Conservation (phyloP, 1,140 invertebrate species). For the Lasaia peninsularis region DNA sequence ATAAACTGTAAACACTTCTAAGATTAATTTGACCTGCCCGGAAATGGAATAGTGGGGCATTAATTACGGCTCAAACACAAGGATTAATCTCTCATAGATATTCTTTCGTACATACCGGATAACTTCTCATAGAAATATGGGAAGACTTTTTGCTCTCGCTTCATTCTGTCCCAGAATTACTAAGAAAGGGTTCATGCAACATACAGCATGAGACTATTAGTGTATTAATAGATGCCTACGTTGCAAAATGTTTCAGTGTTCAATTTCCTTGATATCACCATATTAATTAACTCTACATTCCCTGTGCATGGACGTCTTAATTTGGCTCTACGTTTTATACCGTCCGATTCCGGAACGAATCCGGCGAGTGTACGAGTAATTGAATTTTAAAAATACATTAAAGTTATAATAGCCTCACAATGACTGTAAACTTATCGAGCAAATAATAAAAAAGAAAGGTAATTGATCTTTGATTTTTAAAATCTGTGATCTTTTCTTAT, state of each 20-base stretch:
- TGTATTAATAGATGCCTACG: conserved; percentile 3
- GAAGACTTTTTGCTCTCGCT: too few relatives aligned
- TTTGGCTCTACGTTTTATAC: conserved; percentile 25
- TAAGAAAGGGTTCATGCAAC: background rate
- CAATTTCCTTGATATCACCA: conserved; percentile 21
- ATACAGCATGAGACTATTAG: background rate
- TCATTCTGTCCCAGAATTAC: too few relatives aligned
- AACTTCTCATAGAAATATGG: too few relatives aligned
- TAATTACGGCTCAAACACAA: too few relatives aligned
- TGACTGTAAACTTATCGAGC: background rate
- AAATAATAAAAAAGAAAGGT: background rate
- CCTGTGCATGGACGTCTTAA: conserved; percentile 28
- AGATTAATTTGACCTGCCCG: too few relatives aligned
- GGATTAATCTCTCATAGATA: too few relatives aligned
- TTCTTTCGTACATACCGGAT: too few relatives aligned
- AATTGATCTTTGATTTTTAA: background rate
- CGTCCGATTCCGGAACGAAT: conserved; percentile 19
- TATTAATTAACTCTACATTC: conserved; percentile 32
- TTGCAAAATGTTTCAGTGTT: conserved; percentile 15
- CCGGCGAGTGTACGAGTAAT: background rate
- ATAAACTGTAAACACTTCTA: too few relatives aligned
- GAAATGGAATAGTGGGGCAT: too few relatives aligned
- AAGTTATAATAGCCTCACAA: background rate
- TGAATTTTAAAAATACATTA: background rate
- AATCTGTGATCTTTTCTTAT: background rate